These are phyloP conservation scores for Phalanger gymnotis DNA, from an alignment of 2,797 vertebrate genomes.

Conservation along the genomic window DNA sequence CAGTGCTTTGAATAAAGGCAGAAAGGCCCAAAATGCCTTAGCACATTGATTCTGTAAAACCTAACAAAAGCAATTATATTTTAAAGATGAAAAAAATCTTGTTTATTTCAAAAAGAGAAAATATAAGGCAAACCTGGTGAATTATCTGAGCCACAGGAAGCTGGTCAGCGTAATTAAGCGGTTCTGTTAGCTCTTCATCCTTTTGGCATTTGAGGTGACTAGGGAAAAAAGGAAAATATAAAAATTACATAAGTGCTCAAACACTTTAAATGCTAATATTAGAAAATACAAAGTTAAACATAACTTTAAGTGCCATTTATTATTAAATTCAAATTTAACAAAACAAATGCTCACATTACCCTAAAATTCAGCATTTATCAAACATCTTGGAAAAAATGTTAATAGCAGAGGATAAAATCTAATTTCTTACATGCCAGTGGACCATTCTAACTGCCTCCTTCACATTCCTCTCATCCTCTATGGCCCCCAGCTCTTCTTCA, in stretches of 20 bases:
- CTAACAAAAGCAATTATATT: conserved; percentile 76
- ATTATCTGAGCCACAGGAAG: conserved; percentile 97
- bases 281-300: neutral
- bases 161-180: conserved; percentile 91
- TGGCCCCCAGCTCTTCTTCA: neutral
- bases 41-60: conserved; percentile 69
- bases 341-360: neutral
- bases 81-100: conserved; percentile 68
- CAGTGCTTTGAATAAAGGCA: conserved; percentile 46
- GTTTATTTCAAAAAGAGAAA: conserved; percentile 74
- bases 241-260: neutral
- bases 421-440: neutral
- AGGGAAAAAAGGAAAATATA: conserved; percentile 30
- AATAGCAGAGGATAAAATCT: neutral
- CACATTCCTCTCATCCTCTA: neutral
- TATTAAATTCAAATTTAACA: neutral
- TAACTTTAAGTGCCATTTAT: neutral
- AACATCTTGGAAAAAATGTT: conserved; percentile 1
- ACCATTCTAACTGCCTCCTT: neutral
- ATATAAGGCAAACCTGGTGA: conserved; percentile 90
- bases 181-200: conserved; percentile 82
- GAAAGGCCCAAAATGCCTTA: conserved; percentile 54
- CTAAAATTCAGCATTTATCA: conserved; percentile 23
- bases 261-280: neutral
- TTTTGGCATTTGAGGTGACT: conserved; percentile 53